Base-by-base conservation (phyloP, 2,113 vertebrate species). In the Cinclus cinclus region DNA sequence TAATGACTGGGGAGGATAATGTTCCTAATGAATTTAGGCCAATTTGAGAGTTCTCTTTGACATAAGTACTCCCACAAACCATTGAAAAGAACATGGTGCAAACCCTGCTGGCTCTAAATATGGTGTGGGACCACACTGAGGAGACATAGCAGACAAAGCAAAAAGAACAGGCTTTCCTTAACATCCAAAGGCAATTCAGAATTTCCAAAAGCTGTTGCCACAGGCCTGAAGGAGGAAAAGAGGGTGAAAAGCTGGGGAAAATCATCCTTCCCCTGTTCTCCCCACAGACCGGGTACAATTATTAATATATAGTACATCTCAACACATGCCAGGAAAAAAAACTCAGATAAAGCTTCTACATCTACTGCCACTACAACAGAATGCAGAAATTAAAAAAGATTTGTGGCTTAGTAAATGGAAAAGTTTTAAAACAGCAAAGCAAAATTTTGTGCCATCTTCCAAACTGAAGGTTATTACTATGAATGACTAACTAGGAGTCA, bases 51-150 rank as follows among this genome's bases (percentile, higher is more conserved):
- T 85, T 87, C 42, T 84, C n/a, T 87, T 80, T 84, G 47, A 62
- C 49, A 79, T 69, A 92, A 94, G 82, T 87, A 91, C 77, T 91
- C 75, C 91, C 84, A 94, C 46, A 89, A 89, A 63, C 30, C 46
- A 59, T 47, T 92, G 64, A 76, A 82, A 83, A n/a, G 55, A 69
- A 46, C 74, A 20, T 23, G 55, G 73, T 77, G 83, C 44, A 39
- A 69, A 28, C 19, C 15, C 35, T 33, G 8, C 17, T 69, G 44
- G 10, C 73, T 59, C 53, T 33, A 18, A 52, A 59, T 22, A 10
- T 10, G 37, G 22, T 53, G 18, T 23, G n/a, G 15, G 22, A 62
- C 64, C 28, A 15, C 47, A 23, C 39, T 46, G 74, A 78, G 47
- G 39, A 69, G 55, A 62, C n/a, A 25, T 0, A 53, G 46, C 33